A percentile compares a stretch with the other conserved stretches of the same genome.
Conservation (phyloP, 2,797 vertebrate species). For the Lepus oiostolus region DNA sequence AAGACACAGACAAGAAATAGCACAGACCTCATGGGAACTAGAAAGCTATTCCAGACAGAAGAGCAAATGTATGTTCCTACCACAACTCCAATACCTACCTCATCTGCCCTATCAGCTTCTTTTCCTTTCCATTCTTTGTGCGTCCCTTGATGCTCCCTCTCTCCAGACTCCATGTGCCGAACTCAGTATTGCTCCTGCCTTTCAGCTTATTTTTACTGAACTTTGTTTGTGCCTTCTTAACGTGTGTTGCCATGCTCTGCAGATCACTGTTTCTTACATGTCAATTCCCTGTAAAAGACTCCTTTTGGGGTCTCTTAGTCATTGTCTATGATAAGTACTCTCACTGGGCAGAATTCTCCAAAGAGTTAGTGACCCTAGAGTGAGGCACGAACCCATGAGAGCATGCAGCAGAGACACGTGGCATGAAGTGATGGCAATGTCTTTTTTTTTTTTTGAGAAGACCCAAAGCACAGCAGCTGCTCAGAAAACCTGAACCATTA, state of each 20-base stretch:
- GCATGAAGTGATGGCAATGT: background rate
- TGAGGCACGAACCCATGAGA: background rate
- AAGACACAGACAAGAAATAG: background rate
- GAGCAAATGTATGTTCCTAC: background rate
- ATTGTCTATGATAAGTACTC: background rate
- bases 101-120: background rate
- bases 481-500: background rate
- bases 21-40: background rate
- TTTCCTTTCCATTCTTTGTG: background rate
- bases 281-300: background rate
- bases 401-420: background rate
- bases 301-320: background rate
- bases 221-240: background rate
- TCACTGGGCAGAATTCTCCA: background rate
- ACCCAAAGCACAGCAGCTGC: background rate
- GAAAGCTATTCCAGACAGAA: background rate
- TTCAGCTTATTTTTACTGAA: accelerated
- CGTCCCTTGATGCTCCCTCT: background rate
- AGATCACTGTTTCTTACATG: background rate
- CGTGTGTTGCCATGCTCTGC: no score
- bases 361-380: background rate
- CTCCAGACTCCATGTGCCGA: background rate
- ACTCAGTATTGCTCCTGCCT: background rate
- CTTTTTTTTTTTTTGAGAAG: background rate
- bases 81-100: background rate